Percentiles rank a stretch among this genome's conserved stretches.
These are phyloP conservation scores for Gastracanthus pulcherrimus DNA, from an alignment of 2,888 invertebrate species.

Conservation along the genomic window DNA sequence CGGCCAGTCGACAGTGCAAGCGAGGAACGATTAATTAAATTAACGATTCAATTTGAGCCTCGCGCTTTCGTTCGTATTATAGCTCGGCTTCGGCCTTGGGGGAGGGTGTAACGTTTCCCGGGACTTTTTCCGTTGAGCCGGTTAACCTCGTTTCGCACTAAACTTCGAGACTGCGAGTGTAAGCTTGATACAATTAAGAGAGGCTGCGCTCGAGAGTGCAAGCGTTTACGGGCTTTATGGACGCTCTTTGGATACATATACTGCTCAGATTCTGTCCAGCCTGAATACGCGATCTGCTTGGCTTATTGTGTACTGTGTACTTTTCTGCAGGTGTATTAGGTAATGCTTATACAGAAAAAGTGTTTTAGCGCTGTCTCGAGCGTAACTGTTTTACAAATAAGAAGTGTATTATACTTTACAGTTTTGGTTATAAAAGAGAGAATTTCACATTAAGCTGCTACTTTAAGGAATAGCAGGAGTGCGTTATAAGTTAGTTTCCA, in stretches of 20 bases:
- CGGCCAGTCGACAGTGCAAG: not conserved
- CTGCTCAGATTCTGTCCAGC: slow-evolving; percentile 11
- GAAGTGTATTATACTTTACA: no score
- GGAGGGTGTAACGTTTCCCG: not conserved
- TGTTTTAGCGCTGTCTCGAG: no score
- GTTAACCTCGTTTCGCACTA: slow-evolving; percentile 12
- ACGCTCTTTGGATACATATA: not conserved
- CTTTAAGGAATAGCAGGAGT: not conserved
- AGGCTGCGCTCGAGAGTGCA: not conserved
- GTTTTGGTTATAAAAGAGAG: no score
- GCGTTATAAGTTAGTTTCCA: not conserved
- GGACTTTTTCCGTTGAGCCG: slow-evolving; percentile 1
- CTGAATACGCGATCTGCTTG: not conserved
- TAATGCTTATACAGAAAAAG: not conserved
- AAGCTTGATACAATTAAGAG: slow-evolving; percentile 18
- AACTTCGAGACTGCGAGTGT: slow-evolving; percentile 19
- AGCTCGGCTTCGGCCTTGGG: slow-evolving; percentile 17
- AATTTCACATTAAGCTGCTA: no score
- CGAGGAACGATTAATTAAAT: slow-evolving; percentile 23
- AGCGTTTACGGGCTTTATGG: not conserved
- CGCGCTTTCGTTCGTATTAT: not conserved
- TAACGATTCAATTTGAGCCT: slow-evolving; percentile 52
- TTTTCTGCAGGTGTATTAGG: not conserved
- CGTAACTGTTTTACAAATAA: no score
- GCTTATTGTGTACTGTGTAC: not conserved